Conservation (phyloP, 2,888 invertebrate species). For the Drosophila neutralis region DNA sequence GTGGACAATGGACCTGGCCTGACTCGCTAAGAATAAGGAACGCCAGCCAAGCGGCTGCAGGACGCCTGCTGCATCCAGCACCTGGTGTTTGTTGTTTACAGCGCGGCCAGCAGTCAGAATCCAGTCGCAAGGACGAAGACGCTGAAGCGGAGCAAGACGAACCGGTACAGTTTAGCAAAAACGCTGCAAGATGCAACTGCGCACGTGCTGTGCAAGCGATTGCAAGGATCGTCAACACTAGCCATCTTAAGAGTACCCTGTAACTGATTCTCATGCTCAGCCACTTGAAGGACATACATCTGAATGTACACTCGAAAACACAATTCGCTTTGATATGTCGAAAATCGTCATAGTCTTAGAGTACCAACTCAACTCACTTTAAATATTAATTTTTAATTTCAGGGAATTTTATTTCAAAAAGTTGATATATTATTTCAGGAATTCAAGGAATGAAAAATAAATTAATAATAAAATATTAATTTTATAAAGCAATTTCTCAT, state of each 20-base stretch:
- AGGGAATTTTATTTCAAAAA: background rate
- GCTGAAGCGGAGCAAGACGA: slow-evolving; percentile 32
- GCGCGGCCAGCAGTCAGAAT: slow-evolving; percentile 32
- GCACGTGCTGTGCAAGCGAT: slow-evolving; percentile 58
- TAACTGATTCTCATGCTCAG: slow-evolving; percentile 20
- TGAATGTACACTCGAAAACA: background rate
- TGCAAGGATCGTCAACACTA: slow-evolving; percentile 24
- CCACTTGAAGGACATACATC: slow-evolving; percentile 30
- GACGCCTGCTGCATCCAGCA: slow-evolving; percentile 65
- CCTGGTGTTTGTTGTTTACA: slow-evolving; percentile 68
- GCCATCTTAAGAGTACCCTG: slow-evolving; percentile 23
- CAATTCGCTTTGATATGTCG: background rate
- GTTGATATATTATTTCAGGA: background rate
- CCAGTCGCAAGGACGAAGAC: slow-evolving; percentile 35
- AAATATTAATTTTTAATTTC: background rate
- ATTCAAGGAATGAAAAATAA: background rate
- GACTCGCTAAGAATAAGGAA: slow-evolving; percentile 57
- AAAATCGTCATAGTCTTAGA: background rate
- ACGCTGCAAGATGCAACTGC: slow-evolving; percentile 46
- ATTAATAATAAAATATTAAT: background rate
- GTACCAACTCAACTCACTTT: background rate
- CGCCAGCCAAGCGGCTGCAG: slow-evolving; percentile 55
- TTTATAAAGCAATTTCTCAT: background rate
- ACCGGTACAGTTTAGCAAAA: slow-evolving; percentile 63
- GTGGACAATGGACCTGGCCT: slow-evolving; percentile 59